Evolutionary conservation across 2,113 vertebrate species (phyloP), one percentile per base, ranked within the genome.

Genomic region (Chaetodon auriga): DNA sequence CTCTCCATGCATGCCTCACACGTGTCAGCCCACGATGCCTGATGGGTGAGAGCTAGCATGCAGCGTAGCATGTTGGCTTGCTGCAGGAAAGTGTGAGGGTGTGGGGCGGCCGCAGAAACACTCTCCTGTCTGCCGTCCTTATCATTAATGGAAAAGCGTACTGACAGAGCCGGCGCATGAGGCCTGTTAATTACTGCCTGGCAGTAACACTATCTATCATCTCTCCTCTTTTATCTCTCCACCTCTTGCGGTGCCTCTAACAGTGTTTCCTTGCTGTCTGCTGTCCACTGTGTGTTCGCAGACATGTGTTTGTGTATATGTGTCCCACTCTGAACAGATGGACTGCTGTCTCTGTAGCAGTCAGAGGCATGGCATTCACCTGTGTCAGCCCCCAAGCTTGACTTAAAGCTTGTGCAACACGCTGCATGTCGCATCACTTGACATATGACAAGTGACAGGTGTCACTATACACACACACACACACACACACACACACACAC

Each of bases 361-460:
- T 89, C 72, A 85, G 89, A 87, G 81, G 76, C 75, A 69, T 54
- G 75, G 61, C 60, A 60, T 65, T 87, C 84, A 90, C 85, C 87
- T 91, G 80, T 82, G 80, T 87, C 55, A 75, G 77, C 54, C 78
- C 77, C 76, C 68, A 30, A 54, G 80, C 80, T 68, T 62, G 66
- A 87, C 78, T 83, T 48, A 51, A 65, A 30, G 73, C 81, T 69
- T 80, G 80, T 82, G 68, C 75, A 70, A 70, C 68, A 53, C 71
- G 1, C 86, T 70, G 86, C 84, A 75, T 78, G 89, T 87, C 45
- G 77, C 64, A 71, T 77, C 73, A 51, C 38, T 68, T 82, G 79
- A 89, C 89, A 90, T 85, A 87, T 85, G 72, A 85, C 80, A 84
- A 80, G 68, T 85, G 86, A 89, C 89, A 89, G 84, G 79, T 83